Evolutionary conservation across 2,888 invertebrate genomes (phyloP).

Genomic region (Dascillus cervinus): DNA sequence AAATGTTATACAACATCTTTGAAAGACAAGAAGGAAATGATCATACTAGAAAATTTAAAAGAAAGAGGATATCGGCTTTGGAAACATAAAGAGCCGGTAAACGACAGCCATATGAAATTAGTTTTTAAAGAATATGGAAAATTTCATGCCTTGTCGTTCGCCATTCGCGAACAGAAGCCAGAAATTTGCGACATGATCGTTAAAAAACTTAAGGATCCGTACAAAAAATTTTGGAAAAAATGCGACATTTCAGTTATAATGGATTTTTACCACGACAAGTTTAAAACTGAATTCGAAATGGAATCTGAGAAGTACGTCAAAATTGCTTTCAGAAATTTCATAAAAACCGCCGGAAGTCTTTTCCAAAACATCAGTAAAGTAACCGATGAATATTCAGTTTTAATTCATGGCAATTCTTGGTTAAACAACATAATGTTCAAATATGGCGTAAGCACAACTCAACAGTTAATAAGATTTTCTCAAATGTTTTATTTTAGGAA

Average conservation of each 20-base stretch:
- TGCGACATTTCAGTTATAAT: no score
- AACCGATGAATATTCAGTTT: conserved; percentile 2
- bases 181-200: no score
- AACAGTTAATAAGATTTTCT: neutral
- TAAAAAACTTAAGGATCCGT: conserved; percentile 15
- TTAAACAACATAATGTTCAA: conserved; percentile 14
- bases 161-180: conserved; percentile 19
- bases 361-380: no score
- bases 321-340: no score
- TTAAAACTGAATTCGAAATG: no score
- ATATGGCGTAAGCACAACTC: conserved; percentile 16
- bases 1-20: conserved; percentile 17
- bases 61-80: conserved; percentile 18
- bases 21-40: conserved; percentile 12
- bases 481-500: conserved; percentile 8
- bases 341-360: no score
- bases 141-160: conserved; percentile 25
- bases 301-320: no score
- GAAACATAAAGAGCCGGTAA: conserved; percentile 20
- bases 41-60: conserved; percentile 26
- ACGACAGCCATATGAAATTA: conserved; percentile 24
- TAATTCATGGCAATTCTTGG: conserved; percentile 16
- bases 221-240: no score
- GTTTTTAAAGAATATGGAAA: conserved; percentile 25
- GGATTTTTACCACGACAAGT: no score